A percentile compares a stretch with the other conserved stretches of the same genome.
Evolutionary conservation across 1,140 invertebrate genomes (phyloP).

Genomic region (Bicyclus anynana): DNA sequence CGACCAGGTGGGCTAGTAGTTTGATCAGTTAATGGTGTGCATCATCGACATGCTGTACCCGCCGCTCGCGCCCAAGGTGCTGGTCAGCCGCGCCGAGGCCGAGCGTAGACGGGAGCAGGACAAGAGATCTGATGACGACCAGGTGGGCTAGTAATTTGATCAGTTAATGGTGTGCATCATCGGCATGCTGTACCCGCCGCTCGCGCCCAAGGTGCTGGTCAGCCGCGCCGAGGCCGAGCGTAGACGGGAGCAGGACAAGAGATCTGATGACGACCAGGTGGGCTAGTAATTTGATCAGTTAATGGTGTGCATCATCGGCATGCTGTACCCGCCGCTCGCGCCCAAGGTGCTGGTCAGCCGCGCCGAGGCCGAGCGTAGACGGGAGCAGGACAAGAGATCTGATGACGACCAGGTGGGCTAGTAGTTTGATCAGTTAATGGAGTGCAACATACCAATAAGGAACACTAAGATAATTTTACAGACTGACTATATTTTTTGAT

Average conservation of each 20-base stretch:
- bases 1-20: conserved; percentile 33
- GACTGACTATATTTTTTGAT: too few species aligned
- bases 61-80: conserved; percentile 75
- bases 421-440: not conserved
- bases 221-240: conserved; percentile 32
- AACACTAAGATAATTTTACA: too few species aligned
- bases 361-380: conserved; percentile 33
- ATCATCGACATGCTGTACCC: conserved; percentile 91
- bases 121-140: conserved; percentile 48
- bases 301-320: conserved; percentile 89
- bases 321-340: conserved; percentile 86
- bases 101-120: conserved; percentile 26
- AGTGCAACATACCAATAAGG: too few species aligned
- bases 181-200: conserved; percentile 89
- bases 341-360: conserved; percentile 30
- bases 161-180: conserved; percentile 85
- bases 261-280: conserved; percentile 51
- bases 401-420: conserved; percentile 47
- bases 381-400: conserved; percentile 31
- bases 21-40: conserved; percentile 80
- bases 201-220: conserved; percentile 51
- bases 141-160: conserved; percentile 24
- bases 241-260: conserved; percentile 27
- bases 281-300: not conserved
- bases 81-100: conserved; percentile 30